phyloP scores from a whole-genome alignment of 2,113 vertebrate species.

The Felis chaus region DNA sequence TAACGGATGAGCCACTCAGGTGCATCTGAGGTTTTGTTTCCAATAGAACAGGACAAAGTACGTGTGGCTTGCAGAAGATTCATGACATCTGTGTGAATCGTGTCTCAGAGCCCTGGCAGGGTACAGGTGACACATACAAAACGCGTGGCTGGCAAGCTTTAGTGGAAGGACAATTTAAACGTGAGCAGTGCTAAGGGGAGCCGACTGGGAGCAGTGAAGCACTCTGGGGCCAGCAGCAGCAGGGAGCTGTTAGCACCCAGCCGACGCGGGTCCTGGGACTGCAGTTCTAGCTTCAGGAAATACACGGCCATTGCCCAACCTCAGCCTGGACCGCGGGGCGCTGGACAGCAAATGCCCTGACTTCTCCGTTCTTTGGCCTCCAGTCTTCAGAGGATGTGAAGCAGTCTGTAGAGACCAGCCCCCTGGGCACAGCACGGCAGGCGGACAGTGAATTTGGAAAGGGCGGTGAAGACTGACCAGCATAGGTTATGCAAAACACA shows the following conservation, averaged over 20 bases:
- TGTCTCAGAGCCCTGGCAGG: neutral
- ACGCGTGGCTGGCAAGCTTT: neutral
- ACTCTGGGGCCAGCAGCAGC: neutral
- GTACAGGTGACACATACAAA: neutral
- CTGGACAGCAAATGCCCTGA: neutral
- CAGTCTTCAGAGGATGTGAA: neutral
- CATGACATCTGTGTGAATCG: neutral
- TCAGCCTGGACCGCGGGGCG: neutral
- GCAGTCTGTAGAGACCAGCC: neutral
- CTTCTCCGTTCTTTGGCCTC: neutral
- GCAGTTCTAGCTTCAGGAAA: neutral
- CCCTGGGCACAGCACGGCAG: neutral
- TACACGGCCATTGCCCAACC: too few species aligned
- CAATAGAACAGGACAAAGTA: neutral
- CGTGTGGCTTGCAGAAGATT: neutral
- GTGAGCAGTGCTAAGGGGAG: too few species aligned
- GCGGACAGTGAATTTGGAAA: neutral
- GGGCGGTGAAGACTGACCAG: neutral
- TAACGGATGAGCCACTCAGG: too few species aligned
- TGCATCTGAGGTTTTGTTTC: neutral
- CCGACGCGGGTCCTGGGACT: rapidly evolving
- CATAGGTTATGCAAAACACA: neutral
- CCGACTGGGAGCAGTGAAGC: neutral
- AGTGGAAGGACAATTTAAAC: neutral
- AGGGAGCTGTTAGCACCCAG: neutral